Conservation (phyloP, 2,797 vertebrate species). For the Melanotaenia parkinsoni region DNA sequence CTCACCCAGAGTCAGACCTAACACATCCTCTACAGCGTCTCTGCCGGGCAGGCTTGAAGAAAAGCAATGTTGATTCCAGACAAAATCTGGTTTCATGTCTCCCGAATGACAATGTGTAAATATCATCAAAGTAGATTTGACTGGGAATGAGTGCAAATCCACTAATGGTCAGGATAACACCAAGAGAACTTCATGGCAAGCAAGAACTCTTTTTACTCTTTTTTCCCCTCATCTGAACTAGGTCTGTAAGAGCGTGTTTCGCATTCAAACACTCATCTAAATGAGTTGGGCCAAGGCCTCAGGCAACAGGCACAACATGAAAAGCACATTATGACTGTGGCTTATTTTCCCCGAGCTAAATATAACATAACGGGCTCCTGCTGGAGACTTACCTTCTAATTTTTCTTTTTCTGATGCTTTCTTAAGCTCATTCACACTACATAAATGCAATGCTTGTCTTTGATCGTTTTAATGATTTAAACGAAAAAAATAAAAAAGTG, state of each 20-base stretch:
- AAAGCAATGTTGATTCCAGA: conserved; percentile 55
- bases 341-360: conserved; percentile 70
- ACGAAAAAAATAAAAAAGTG: conserved; percentile 6
- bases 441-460: conserved; percentile 38
- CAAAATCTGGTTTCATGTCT: conserved; percentile 64
- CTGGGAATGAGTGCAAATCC: conserved; percentile 54
- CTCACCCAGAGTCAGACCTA: conserved; percentile 37
- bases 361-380: conserved; percentile 64
- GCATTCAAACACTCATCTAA: conserved; percentile 74
- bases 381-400: conserved; percentile 49
- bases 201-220: conserved; percentile 11
- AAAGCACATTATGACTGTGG: conserved; percentile 75
- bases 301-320: conserved; percentile 72
- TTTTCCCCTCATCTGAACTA: background rate
- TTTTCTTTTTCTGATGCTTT: conserved; percentile 26
- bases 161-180: conserved; percentile 59
- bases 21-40: conserved; percentile 33
- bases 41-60: conserved; percentile 42
- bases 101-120: conserved; percentile 60
- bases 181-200: conserved; percentile 45
- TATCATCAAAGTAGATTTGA: conserved; percentile 67
- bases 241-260: conserved; percentile 57
- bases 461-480: conserved; percentile 27
- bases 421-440: conserved; percentile 38
- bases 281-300: conserved; percentile 70